Base-by-base conservation (phyloP, 2,888 invertebrate genomes). In the Papilio gigon region DNA sequence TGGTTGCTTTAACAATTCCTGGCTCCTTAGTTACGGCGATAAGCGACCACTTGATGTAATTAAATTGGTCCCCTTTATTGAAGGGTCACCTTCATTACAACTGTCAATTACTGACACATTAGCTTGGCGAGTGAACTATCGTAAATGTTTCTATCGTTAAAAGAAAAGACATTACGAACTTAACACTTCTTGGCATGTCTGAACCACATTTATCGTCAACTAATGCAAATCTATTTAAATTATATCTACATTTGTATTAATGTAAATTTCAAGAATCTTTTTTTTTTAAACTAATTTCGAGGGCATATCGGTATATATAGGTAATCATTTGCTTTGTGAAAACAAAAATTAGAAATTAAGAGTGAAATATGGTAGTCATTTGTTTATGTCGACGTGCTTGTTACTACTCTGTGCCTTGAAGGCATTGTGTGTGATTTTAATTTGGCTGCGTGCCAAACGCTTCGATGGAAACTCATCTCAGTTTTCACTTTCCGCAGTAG, bases 41-140 rank as follows among this genome's bases (percentile, higher is more conserved):
- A 50, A 50, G 14, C 25, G 50, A 14, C 30, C 53, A 56, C 53
- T 56, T 56, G 30, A 56, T 30, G 53, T 56, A 56, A 56, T 56
- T 56, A 56, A 56, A 56, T 56, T 56, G 53, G 53, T 30, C 53
- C n/a, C 53, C 30, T 30, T 56, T 30, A 56, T 56, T 56, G 53
- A 30, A 56, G 53, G 53, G 53, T 56, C 53, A 30, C 53, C 53
- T 27, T 53, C 30, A 30, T 53, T 56, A n/a, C 30, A 56, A 56
- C 30, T 56, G 30, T 30, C 53, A 56, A 56, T 56, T 56, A 17
- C 53, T 56, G 30, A 17, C 53, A 17, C 30, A 25, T 27, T 12
- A 30, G n/a, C 11, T 9, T 30, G 9, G n/a, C 53, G 30, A 30
- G 30, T 11, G 30, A 56, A n/a, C 17, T 30, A 27, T 27, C 6